A percentile compares a stretch with the other conserved stretches of the same genome.
phyloP scores from a whole-genome alignment of 1,140 invertebrate species.

The Drosophila quadrilineata region DNA sequence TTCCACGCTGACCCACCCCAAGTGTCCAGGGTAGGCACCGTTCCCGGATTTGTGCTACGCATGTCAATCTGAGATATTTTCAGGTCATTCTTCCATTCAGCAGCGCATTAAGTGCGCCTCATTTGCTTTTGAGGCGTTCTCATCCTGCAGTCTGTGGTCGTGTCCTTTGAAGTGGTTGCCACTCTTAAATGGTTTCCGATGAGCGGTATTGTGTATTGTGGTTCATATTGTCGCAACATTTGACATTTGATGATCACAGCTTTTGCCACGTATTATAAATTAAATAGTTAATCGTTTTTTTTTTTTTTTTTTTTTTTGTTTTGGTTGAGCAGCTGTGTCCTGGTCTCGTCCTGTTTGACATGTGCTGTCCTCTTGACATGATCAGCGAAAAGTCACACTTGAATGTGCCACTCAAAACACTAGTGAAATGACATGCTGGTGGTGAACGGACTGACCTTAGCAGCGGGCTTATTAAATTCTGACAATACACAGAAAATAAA shows the following conservation, averaged over 20 bases:
- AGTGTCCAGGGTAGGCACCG: not conserved
- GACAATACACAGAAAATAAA: not conserved
- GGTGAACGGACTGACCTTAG: conserved; percentile 7
- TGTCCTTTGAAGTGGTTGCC: conserved; percentile 43
- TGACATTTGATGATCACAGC: conserved; percentile 20
- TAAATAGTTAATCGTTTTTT: conserved; percentile 39
- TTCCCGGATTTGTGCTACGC: not conserved
- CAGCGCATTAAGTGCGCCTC: conserved; percentile 32
- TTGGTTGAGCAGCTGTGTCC: conserved; percentile 33
- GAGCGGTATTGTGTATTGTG: conserved; percentile 37
- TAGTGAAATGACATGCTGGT: conserved; percentile 22
- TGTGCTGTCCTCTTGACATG: conserved; percentile 3
- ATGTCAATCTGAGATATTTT: conserved; percentile 11
- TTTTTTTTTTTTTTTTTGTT: not conserved
- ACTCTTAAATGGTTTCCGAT: conserved; percentile 27
- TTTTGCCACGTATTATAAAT: conserved; percentile 50
- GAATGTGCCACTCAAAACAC: conserved; percentile 11
- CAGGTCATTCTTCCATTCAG: conserved; percentile 24
- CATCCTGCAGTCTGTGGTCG: conserved; percentile 8
- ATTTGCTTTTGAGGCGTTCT: conserved; percentile 31
- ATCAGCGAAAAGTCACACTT: conserved; percentile 34
- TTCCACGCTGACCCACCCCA: conserved; percentile 38
- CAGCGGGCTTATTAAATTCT: conserved; percentile 3
- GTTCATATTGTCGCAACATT: conserved; percentile 34
- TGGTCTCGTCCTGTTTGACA: conserved; percentile 20